A percentile compares a stretch with the other conserved stretches of the same genome.
Evolutionary conservation across 2,113 vertebrate species (phyloP).

Genomic region (Hyaena hyaena): DNA sequence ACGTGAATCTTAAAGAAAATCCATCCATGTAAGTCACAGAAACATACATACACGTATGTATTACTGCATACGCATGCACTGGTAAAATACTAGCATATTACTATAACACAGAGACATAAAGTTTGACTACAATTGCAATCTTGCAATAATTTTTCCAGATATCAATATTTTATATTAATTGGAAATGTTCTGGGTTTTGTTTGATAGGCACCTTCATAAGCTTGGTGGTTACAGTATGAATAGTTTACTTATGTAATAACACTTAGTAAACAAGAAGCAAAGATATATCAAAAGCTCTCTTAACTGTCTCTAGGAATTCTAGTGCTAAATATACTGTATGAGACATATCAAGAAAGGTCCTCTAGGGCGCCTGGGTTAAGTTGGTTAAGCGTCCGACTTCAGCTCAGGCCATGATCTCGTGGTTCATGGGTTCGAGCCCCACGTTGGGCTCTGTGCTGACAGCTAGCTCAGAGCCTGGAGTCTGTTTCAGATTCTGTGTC

Average conservation of each 20-base stretch:
- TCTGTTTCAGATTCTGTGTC: no score
- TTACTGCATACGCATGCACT: not conserved
- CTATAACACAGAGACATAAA: not conserved
- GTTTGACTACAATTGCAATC: not conserved
- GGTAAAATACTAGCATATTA: not conserved
- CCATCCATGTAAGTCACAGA: not conserved
- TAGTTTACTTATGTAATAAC: not conserved
- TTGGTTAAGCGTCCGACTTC: no score
- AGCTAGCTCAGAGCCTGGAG: no score
- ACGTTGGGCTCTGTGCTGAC: no score
- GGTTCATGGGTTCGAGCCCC: no score
- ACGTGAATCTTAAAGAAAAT: not conserved
- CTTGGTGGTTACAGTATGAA: not conserved
- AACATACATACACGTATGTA: not conserved
- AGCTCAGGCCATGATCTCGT: no score
- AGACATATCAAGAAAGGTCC: conserved; percentile 13
- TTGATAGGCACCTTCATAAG: not conserved
- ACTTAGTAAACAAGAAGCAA: not conserved
- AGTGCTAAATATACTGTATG: conserved; percentile 58
- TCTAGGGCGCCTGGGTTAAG: no score
- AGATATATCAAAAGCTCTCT: conserved; percentile 29
- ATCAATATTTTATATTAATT: not conserved
- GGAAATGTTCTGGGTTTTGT: not conserved
- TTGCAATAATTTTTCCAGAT: not conserved
- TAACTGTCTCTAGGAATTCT: conserved; percentile 63